These are phyloP conservation scores for Steinernema hermaphroditum DNA, from an alignment of 2,888 invertebrate genomes.

Conservation along the genomic window DNA sequence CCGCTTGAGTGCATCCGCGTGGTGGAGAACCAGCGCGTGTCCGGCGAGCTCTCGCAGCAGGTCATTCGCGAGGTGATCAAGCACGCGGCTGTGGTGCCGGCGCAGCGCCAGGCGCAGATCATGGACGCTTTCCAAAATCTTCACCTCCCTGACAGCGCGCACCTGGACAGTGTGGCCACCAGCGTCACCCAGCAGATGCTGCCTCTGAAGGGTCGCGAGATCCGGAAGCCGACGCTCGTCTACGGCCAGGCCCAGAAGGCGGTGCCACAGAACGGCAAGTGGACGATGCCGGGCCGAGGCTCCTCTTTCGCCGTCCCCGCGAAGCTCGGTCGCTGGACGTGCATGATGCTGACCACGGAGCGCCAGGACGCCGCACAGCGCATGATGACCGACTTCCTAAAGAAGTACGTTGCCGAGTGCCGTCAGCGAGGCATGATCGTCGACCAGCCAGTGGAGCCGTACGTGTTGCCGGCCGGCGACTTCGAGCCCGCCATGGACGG, in stretches of 20 bases:
- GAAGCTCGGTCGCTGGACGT: background rate
- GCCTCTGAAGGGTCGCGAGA: background rate
- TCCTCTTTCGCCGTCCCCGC: background rate
- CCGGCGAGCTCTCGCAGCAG: background rate
- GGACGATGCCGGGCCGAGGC: background rate
- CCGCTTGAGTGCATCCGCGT: background rate
- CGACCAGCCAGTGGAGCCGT: background rate
- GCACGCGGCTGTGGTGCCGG: background rate
- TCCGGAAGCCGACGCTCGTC: background rate
- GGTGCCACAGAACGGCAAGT: background rate
- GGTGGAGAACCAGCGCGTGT: slow-evolving; percentile 15
- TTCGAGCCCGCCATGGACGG: background rate
- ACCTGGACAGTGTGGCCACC: background rate
- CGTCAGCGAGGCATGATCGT: slow-evolving; percentile 26
- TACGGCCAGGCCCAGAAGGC: background rate
- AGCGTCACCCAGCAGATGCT: background rate
- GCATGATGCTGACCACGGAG: background rate
- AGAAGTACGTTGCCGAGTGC: slow-evolving; percentile 29
- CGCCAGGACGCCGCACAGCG: background rate
- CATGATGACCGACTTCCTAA: slow-evolving; percentile 24
- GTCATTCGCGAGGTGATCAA: background rate
- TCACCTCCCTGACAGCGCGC: background rate
- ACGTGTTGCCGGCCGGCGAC: background rate
- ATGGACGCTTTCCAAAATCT: background rate
- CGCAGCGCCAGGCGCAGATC: background rate